Base-by-base conservation (phyloP, 2,888 invertebrate genomes). In the Drosophila engyochracea region DNA sequence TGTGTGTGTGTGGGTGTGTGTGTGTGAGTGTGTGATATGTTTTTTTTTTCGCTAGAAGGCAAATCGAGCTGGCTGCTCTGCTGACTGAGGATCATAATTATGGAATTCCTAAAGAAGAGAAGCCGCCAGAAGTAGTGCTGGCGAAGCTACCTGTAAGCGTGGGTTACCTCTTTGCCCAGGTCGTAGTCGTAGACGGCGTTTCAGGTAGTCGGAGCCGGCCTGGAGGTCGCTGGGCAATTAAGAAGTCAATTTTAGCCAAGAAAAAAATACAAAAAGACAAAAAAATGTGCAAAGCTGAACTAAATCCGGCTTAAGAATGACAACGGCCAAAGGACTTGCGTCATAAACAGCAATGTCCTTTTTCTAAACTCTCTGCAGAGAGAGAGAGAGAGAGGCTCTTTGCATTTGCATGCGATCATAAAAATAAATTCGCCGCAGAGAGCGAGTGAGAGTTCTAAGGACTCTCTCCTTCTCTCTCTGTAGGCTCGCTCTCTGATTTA, bases 241-340 rank as follows among this genome's bases (percentile, higher is more conserved):
- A 90, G 85, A 91, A 91, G 91, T 91, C 91, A 91, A 87, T 85
- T 88, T 87, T 83, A 69, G 65, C 74, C 74, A 44, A 57, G 25
- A 69, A 69, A 69, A 86, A 85, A 75, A 70, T 65, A 72, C 64
- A 79, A 73, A 79, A 74, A 85, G 70, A 83, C 67, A 70, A 90
- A 90, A 87, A 81, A 89, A 88, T 85, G 76, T 82, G 75, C 82
- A 77, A 81, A 84, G 72, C 74, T 91, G 80, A 85, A 89, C 91
- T 89, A 91, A 91, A 90, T 90, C 91, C 86, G 89, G 80, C 70
- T 90, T 91, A 86, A 87, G 87, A 89, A 81, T 83, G 87, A 76
- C 81, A 59, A 60, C 25, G 44, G 30, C 60, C 53, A 59, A 57
- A 64, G 22, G 55, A 72, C 76, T 89, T 87, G 73, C 89, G 74